Evolutionary conservation across 1,140 invertebrate genomes (phyloP), one percentile per base, ranked within the genome.

Genomic region (Drosophila guanche): DNA sequence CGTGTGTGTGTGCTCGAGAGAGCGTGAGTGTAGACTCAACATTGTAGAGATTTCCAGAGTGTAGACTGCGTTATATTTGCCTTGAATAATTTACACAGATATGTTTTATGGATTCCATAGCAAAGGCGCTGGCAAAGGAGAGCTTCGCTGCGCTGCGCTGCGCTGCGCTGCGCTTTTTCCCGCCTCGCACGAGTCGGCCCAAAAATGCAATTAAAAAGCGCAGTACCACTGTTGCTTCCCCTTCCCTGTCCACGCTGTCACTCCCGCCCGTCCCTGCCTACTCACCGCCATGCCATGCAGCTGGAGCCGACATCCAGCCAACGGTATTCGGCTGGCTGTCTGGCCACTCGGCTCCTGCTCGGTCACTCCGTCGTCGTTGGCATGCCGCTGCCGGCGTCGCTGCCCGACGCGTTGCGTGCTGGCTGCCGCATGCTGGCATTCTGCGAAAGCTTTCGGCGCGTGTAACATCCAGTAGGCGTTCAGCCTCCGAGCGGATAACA

Each of bases 401-500:
- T 58, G 74, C 48, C 52, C 48, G 55, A 55, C 60, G 80, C 75
- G 79, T 73, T 83, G 79, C 80, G 80, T 85, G 54, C 48, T 61
- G 54, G 42, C 59, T 37, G 59, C 48, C 42, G 59, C 40, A 51
- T 62, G 67, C 23, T 52, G 63, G 76, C 79, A 76, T 69, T 88
- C 77, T 79, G 80, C 81, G 78, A 75, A 68, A 83, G 76, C 75
- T 88, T 86, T 80, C 80, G 70, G 76, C 72, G 77, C 81, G 74
- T 76, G 66, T 71, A 85, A 73, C 63, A 69, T 90, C 89, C 83
- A 90, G 89, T 90, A 90, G 89, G 89, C 89, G 86, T 90, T 90
- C 86, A 90, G 89, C 89, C 89, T 90, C 89, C 89, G 89, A 90
- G 89, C 89, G 89, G 89, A 90, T 90, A 90, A 90, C 89, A 90